A percentile compares a stretch with the other conserved stretches of the same genome.
phyloP scores from a whole-genome alignment of 2,888 invertebrate genomes.

The Orchesella flavescens region DNA sequence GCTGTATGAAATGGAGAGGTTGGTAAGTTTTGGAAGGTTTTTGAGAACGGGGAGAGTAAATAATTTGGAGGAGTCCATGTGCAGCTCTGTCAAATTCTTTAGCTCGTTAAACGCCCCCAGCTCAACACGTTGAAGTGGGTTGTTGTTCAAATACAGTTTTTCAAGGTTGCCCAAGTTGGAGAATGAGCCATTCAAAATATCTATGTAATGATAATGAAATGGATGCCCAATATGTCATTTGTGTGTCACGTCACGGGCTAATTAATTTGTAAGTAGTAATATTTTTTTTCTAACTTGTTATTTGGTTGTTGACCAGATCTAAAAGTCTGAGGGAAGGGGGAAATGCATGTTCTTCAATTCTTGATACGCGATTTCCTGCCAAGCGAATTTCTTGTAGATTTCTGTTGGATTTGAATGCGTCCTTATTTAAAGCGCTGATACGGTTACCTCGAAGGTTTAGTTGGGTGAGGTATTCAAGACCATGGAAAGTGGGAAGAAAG shows the following conservation, averaged over 20 bases:
- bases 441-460: slow-evolving; percentile 45
- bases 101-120: slow-evolving; percentile 62
- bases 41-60: slow-evolving; percentile 64
- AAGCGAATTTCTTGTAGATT: slow-evolving; percentile 61
- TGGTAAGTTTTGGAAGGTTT: slow-evolving; percentile 64
- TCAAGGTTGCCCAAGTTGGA: slow-evolving; percentile 58
- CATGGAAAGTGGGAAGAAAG: slow-evolving; percentile 62
- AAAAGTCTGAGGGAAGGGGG: slow-evolving; percentile 59
- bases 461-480: slow-evolving; percentile 62
- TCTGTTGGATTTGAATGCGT: slow-evolving; percentile 54
- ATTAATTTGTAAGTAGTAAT: too few species aligned
- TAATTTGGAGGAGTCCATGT: slow-evolving; percentile 66
- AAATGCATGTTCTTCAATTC: slow-evolving; percentile 61
- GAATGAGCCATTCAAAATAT: slow-evolving; percentile 63
- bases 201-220: too few species aligned
- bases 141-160: slow-evolving; percentile 56
- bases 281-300: too few species aligned
- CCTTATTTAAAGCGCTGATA: slow-evolving; percentile 34
- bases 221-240: too few species aligned
- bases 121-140: slow-evolving; percentile 64
- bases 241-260: too few species aligned
- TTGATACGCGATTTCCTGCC: slow-evolving; percentile 55
- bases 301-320: slow-evolving; percentile 63
- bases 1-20: slow-evolving; percentile 68
- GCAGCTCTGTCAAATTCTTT: slow-evolving; percentile 55